Percentiles rank a stretch among this genome's conserved stretches.
These are phyloP conservation scores for Takifugu flavidus DNA, from an alignment of 2,113 vertebrate genomes.

Conservation along the genomic window DNA sequence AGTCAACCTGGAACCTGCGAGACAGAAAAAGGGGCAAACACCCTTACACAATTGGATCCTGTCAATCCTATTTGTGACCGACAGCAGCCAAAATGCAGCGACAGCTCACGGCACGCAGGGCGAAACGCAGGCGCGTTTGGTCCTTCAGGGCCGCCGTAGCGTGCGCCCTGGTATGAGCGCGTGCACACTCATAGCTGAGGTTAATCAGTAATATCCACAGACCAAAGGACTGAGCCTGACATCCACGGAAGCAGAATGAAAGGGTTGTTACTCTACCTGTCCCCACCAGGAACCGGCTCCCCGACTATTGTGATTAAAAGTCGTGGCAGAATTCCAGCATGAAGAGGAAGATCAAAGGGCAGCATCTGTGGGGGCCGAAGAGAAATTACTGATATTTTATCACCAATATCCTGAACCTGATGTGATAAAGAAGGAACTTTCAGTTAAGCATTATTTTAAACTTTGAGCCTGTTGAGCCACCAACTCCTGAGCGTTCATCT, in stretches of 20 bases:
- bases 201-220: too few species aligned
- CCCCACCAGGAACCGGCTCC: conserved; percentile 65
- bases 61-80: too few species aligned
- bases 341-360: conserved; percentile 71
- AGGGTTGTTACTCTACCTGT: conserved; percentile 56
- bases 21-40: background rate
- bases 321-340: conserved; percentile 73
- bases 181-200: too few species aligned
- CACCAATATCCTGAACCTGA: conserved; percentile 8
- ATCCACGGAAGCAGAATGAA: background rate
- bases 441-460: conserved; percentile 43
- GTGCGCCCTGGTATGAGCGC: too few species aligned
- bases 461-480: conserved; percentile 39
- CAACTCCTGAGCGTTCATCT: conserved; percentile 14
- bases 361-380: conserved; percentile 66
- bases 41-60: background rate
- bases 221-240: too few species aligned
- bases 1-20: conserved; percentile 74
- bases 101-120: too few species aligned
- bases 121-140: too few species aligned
- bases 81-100: background rate
- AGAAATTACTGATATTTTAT: conserved; percentile 12
- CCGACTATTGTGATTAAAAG: conserved; percentile 76
- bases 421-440: background rate
- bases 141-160: too few species aligned